A percentile compares a stretch with the other conserved stretches of the same genome.
phyloP scores from a whole-genome alignment of 2,113 vertebrate genomes.

The Pyrgilauda ruficollis region DNA sequence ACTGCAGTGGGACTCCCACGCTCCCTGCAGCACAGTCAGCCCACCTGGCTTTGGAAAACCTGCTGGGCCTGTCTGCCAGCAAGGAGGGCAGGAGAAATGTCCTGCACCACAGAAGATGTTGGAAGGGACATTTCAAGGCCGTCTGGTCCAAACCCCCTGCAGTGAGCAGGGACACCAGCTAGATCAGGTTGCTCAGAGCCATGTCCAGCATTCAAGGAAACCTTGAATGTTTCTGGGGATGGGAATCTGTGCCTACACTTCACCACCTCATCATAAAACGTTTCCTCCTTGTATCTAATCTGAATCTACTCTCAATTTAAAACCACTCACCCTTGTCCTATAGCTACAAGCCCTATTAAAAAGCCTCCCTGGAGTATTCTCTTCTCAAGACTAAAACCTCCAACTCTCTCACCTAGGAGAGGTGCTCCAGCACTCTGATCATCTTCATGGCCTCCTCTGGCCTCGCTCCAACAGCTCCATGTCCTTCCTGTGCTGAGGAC shows the following conservation, averaged over 20 bases:
- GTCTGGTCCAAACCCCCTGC: neutral
- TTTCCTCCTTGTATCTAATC: neutral
- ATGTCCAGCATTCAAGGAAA: neutral
- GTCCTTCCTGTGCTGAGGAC: neutral
- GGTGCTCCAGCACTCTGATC: neutral
- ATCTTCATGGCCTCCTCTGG: neutral
- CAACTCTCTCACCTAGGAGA: neutral
- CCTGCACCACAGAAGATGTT: neutral
- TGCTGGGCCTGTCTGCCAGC: neutral
- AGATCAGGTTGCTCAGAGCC: neutral
- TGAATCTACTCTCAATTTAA: neutral
- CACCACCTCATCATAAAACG: neutral
- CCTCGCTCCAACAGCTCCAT: fast-evolving
- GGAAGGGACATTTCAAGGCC: neutral
- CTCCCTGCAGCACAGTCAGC: neutral
- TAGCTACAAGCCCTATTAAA: neutral
- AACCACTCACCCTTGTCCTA: neutral
- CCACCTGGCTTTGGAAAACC: neutral
- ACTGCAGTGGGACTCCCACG: neutral
- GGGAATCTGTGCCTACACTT: neutral
- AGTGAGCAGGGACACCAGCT: neutral
- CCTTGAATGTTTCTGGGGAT: neutral
- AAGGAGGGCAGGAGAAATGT: neutral
- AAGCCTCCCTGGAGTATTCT: neutral
- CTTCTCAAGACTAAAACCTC: neutral